Evolutionary conservation across 2,888 invertebrate species (phyloP).

Genomic region (Latrodectus hesperus): DNA sequence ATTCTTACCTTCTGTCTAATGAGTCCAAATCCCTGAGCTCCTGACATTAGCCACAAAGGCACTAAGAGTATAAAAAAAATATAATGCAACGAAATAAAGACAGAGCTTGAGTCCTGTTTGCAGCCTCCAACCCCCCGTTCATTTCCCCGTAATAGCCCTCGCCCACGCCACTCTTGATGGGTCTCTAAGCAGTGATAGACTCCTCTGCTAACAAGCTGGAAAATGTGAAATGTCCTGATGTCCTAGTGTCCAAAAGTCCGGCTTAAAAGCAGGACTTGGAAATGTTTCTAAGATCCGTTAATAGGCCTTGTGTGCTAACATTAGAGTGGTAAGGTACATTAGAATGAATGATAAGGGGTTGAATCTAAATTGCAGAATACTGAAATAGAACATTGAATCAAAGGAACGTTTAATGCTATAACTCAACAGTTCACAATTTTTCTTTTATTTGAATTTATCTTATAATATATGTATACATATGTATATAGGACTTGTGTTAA

Average conservation of each 20-base stretch:
- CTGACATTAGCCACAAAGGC: not conserved
- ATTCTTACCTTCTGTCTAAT: slow-evolving; percentile 8
- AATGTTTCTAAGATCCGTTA: slow-evolving; percentile 30
- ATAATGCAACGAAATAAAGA: not conserved
- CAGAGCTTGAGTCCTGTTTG: not conserved
- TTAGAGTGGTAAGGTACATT: slow-evolving; percentile 8
- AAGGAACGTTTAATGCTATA: too few relatives aligned
- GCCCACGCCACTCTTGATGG: slow-evolving; percentile 3
- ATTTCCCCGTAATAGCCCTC: slow-evolving; percentile 23
- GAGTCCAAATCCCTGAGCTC: slow-evolving; percentile 8
- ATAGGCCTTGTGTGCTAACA: slow-evolving; percentile 10
- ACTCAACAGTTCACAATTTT: too few relatives aligned
- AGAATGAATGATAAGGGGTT: not conserved
- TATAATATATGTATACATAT: too few relatives aligned
- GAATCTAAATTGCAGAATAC: not conserved
- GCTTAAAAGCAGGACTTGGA: slow-evolving; percentile 17
- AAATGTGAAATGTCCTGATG: slow-evolving; percentile 27
- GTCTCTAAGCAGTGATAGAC: slow-evolving; percentile 6
- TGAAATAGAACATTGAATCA: too few relatives aligned
- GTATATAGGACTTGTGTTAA: too few relatives aligned
- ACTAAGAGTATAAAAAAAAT: not conserved
- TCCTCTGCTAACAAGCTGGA: slow-evolving; percentile 35
- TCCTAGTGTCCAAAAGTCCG: slow-evolving; percentile 15
- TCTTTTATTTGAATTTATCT: too few relatives aligned
- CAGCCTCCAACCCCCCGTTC: not conserved